Base-by-base conservation (phyloP, 1,140 invertebrate species). In the Meloidogyne exigua region DNA sequence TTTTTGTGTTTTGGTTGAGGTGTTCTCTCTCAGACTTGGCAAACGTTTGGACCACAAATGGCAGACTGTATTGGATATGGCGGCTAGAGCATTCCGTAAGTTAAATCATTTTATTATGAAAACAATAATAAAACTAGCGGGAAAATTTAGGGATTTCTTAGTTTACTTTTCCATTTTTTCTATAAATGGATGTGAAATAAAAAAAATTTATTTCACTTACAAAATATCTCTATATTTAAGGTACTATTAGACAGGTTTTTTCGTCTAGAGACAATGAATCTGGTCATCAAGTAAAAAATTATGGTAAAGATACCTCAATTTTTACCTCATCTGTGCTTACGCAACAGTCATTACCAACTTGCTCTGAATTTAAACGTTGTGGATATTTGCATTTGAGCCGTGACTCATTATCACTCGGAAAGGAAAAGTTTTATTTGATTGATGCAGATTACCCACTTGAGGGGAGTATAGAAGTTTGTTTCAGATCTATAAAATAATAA, bases 381-480 rank as follows among this genome's bases (percentile, higher is more conserved):
- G 72, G 72, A 28, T 73, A 73, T 65, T 26, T 73, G 4, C 72
- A 73, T 65, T 23, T 73, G 23, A 73, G 26, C 28, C 42, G 72
- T 13, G 39, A 65, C 15, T 73, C 39, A 36, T 49, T 25, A 13
- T 36, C 49, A 73, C 62, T 36, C 39, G 65, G 26, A 26, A 64
- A 23, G 26, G 49, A 68, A 36, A 73, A 73, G 65, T 57, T 73
- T 23, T 64, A 25, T 64, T 64, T 73, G 57, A 36, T 13, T 32
- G 72, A 73, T 65, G 72, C 72, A 23, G 72, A 73, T 39, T 73
- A 73, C 36, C 72, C 72, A 36, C 49, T 73, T 62, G 72, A 73
- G 28, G 72, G 72, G 15, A 36, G 57, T 12, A 65, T 73, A 65
- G 72, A 73, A n/a, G 28, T 73, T 42, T 65, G 49, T n/a, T 57